These are phyloP conservation scores for Orgyia antiqua DNA, from an alignment of 2,888 invertebrate genomes.

Conservation along the genomic window DNA sequence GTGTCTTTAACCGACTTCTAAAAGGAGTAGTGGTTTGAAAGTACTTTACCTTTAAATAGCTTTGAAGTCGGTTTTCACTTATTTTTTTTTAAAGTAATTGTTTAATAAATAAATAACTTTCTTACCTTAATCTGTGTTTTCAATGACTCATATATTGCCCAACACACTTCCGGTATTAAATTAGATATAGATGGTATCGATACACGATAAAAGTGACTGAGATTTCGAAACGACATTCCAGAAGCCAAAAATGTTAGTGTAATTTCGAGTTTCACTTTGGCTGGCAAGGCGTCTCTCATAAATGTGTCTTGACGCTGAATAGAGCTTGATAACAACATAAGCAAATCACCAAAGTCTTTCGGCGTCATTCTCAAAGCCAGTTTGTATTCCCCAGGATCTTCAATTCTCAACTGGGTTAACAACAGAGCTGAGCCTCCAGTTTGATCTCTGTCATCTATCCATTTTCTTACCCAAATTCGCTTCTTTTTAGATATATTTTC, in stretches of 20 bases:
- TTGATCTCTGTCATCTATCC: too few relatives aligned
- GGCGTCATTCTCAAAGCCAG: constrained; percentile 11
- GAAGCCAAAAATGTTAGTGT: too few relatives aligned
- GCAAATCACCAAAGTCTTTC: constrained; percentile 5
- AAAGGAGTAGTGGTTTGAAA: too few relatives aligned
- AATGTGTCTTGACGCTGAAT: constrained; percentile 10
- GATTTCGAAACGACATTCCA: constrained; percentile 23
- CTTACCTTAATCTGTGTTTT: constrained; percentile 1
- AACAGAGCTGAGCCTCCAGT: too few relatives aligned
- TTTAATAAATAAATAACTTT: constrained; percentile 10
- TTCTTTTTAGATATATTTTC: too few relatives aligned
- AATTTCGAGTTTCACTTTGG: constrained; percentile 12
- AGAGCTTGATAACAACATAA: constrained; percentile 6
- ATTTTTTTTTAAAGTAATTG: too few relatives aligned
- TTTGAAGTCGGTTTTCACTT: too few relatives aligned
- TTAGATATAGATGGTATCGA: constrained; percentile 22
- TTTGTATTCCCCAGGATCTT: constrained; percentile 15
- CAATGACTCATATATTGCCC: too few relatives aligned
- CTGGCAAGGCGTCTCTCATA: constrained; percentile 19
- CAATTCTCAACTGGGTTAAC: constrained; percentile 14
- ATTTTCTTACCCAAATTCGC: too few relatives aligned
- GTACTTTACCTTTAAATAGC: too few relatives aligned
- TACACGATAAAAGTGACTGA: constrained; percentile 27
- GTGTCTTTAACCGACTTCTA: too few relatives aligned
- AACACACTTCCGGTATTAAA: constrained; percentile 1